A percentile compares a stretch with the other conserved stretches of the same genome.
These are phyloP conservation scores for Sus cebifrons DNA, from an alignment of 2,797 vertebrate genomes.

Conservation along the genomic window DNA sequence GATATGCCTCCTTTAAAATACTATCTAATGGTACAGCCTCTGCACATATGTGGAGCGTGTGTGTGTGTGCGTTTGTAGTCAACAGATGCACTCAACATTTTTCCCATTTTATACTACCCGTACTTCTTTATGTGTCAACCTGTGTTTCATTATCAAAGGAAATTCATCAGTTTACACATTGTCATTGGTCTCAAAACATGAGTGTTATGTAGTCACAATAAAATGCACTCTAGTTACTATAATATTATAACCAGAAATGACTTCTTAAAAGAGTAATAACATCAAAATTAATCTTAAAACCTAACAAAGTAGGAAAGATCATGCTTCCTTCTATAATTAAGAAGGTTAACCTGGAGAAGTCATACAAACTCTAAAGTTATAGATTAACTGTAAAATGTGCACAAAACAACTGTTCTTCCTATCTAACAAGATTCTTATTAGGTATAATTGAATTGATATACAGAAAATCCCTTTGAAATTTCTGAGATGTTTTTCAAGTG, in stretches of 20 bases:
- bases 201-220: background rate
- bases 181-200: background rate
- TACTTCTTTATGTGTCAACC: background rate
- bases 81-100: background rate
- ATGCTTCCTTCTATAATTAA: background rate
- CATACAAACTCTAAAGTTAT: background rate
- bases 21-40: background rate
- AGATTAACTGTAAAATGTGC: background rate
- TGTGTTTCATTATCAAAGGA: background rate
- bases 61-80: background rate
- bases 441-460: background rate
- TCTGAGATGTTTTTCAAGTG: background rate
- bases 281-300: background rate
- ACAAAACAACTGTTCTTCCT: background rate
- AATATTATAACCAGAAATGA: constrained; percentile 18
- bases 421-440: background rate
- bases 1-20: constrained; percentile 42
- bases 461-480: background rate
- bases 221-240: background rate
- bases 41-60: background rate
- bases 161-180: background rate
- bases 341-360: background rate
- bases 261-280: background rate
- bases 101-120: background rate
- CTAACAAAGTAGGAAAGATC: background rate